Base-by-base conservation (phyloP, 2,797 vertebrate genomes). In the Eleutherodactylus coqui region DNA sequence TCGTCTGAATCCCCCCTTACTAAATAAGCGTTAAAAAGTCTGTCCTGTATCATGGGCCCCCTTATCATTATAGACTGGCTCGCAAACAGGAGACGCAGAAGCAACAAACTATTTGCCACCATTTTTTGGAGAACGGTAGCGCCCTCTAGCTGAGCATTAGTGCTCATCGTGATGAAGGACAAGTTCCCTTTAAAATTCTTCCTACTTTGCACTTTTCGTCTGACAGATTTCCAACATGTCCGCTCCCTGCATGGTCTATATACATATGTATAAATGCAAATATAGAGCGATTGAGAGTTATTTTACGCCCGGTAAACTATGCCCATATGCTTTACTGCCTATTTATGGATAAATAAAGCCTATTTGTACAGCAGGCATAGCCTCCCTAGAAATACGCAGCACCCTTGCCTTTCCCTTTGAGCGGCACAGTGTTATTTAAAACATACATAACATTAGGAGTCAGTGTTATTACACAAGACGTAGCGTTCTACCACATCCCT, bases 241-340 rank as follows among this genome's bases (percentile, higher is more conserved):
- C 49, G 67, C 80, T 82, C 34, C 62, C 79, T 38, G 67, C 80
- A 9, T 29, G 67, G 14, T 16, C 9, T 11, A n/a, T 81, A 72
- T 58, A 58, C 80, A 72, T 58, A 82, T 73, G 67, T 43, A 82
- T 55, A 38, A 73, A 82, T 73, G 67, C 67, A 55, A 82, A 72
- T 82, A 82, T 55, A 17, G 4, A 1, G 64, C 32, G 4, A 36
- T 27, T 0, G 14, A 29, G 80, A n/a, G 34, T 21, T 73, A 36
- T 73, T 67, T 27, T 32, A 19, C 49, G 11, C 49, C 67, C 19
- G 27, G 29, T 75, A 75, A 62, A 75, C 51, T 43, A 55, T 82
- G 67, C 49, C 80, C 80, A 83, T 83, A 75, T 83, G 72, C 38
- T 83, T 83, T 75, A 83, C 67, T 41, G 80, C 67, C 80, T 55